A percentile compares a stretch with the other conserved stretches of the same genome.
Conservation (phyloP, 2,113 vertebrate species). For the Turnix velox region DNA sequence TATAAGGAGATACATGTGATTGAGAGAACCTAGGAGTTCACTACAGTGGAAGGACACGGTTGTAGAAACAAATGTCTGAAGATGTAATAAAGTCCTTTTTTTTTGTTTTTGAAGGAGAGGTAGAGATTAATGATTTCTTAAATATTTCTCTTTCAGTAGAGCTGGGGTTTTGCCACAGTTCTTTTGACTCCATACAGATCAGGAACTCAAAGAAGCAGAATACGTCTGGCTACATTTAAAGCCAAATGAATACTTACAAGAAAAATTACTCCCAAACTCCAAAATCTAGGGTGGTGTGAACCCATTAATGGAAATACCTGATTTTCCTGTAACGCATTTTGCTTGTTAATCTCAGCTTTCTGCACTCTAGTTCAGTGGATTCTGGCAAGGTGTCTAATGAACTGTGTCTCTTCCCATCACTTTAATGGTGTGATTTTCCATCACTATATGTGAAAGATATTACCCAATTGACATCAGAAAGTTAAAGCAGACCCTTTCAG, state of each 20-base stretch:
- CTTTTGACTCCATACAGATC: not conserved
- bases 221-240: not conserved
- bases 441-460: not conserved
- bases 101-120: not conserved
- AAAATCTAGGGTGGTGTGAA: not conserved
- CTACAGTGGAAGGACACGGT: too few relatives aligned
- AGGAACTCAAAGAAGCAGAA: not conserved
- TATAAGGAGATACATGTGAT: not conserved
- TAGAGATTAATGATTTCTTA: not conserved
- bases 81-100: not conserved
- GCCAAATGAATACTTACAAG: not conserved
- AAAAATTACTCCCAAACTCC: not conserved
- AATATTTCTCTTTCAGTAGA: not conserved
- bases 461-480: not conserved
- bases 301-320: not conserved
- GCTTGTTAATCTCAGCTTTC: not conserved
- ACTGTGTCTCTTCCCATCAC: not conserved
- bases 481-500: not conserved
- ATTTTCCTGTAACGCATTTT: not conserved
- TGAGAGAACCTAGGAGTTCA: not conserved
- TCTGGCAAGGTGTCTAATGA: not conserved
- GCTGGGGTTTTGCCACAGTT: not conserved
- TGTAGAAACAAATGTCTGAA: not conserved
- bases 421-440: not conserved
- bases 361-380: not conserved